Evolutionary conservation across 1,140 invertebrate genomes (phyloP).

Genomic region (Himalopsyche phryganea): DNA sequence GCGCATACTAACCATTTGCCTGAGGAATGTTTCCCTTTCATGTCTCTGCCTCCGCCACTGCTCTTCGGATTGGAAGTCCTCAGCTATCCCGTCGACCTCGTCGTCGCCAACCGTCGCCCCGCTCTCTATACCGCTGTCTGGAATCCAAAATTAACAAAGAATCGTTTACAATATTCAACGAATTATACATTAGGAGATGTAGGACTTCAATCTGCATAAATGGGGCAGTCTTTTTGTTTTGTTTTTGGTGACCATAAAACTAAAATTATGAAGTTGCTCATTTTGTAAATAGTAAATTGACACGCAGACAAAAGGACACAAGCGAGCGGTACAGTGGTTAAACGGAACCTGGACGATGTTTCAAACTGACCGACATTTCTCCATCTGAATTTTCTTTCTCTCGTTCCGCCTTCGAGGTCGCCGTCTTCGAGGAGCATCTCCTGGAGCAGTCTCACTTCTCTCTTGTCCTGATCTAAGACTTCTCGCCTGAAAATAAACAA

Average conservation of each 20-base stretch:
- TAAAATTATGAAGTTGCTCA: too few species aligned
- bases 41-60: conserved; percentile 65
- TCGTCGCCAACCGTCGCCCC: conserved; percentile 36
- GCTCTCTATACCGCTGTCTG: conserved; percentile 24
- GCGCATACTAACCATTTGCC: conserved; percentile 40
- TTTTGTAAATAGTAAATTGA: too few species aligned
- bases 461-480: conserved; percentile 77
- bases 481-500: conserved; percentile 56
- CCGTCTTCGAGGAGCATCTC: conserved; percentile 84
- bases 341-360: too few species aligned
- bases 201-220: too few species aligned
- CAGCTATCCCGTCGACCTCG: conserved; percentile 51
- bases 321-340: too few species aligned
- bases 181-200: too few species aligned
- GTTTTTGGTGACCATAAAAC: too few species aligned
- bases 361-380: conserved; percentile 70
- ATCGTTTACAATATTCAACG: background rate
- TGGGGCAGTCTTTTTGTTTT: too few species aligned
- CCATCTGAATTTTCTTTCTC: conserved; percentile 79
- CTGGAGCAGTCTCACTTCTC: conserved; percentile 72
- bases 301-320: too few species aligned
- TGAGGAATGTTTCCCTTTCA: conserved; percentile 65
- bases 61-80: conserved; percentile 64
- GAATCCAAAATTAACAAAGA: background rate
- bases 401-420: conserved; percentile 71